Conservation (phyloP, 2,888 invertebrate species). For the Limnephilus auricula region DNA sequence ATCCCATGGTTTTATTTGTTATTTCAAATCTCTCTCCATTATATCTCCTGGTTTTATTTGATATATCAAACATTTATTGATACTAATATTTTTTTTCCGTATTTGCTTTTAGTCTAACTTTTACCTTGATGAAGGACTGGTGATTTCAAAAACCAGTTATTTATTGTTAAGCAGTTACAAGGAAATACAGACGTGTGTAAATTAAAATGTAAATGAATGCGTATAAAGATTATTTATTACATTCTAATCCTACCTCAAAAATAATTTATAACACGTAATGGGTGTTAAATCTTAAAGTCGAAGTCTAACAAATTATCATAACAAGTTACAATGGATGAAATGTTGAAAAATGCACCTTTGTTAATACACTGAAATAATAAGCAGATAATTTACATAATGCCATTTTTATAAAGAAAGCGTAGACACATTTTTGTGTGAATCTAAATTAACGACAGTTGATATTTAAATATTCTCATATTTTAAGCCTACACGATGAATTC, state of each 20-base stretch:
- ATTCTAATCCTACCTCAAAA: background rate
- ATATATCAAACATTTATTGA: background rate
- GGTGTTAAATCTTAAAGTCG: background rate
- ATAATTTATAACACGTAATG: background rate
- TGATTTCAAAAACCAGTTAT: background rate
- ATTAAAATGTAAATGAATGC: background rate
- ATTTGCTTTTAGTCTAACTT: background rate
- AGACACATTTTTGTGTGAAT: background rate
- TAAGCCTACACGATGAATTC: background rate
- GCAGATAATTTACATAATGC: background rate
- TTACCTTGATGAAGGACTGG: background rate
- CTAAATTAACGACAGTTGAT: too few relatives aligned
- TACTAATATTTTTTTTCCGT: background rate
- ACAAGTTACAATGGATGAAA: background rate
- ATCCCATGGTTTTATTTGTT: background rate
- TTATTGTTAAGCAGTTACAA: too few relatives aligned
- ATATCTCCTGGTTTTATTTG: too few relatives aligned
- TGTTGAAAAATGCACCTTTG: conserved; percentile 2
- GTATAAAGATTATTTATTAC: background rate
- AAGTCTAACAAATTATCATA: background rate
- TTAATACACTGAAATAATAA: background rate
- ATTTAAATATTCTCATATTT: background rate
- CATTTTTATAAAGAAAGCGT: background rate
- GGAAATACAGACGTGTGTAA: background rate
- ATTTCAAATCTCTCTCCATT: background rate